Conservation (phyloP, 2,888 invertebrate genomes). For the Caenorhabditis zanzibari region DNA sequence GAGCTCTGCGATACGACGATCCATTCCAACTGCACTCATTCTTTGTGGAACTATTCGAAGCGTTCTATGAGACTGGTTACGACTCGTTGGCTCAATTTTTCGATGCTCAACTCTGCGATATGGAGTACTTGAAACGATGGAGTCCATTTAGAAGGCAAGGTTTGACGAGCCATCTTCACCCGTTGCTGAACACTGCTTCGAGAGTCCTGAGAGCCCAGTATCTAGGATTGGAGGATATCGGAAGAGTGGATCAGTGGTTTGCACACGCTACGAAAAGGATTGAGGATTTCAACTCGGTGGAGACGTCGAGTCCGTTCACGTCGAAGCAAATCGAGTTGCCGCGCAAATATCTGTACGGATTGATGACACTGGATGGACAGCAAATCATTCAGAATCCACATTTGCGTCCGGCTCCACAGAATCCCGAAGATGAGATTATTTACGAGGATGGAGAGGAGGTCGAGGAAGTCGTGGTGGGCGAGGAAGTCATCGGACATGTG, state of each 20-base stretch:
- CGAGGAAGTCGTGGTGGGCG: conserved; percentile 44
- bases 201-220: conserved; percentile 54
- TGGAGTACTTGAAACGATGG: conserved; percentile 65
- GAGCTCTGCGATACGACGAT: conserved; percentile 33
- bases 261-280: conserved; percentile 37
- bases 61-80: conserved; percentile 36
- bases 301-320: conserved; percentile 28
- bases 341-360: conserved; percentile 26
- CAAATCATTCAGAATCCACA: no score
- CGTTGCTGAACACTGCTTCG: conserved; percentile 58
- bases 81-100: conserved; percentile 40
- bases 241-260: conserved; percentile 65
- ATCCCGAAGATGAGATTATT: conserved; percentile 16
- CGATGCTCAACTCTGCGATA: conserved; percentile 37
- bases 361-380: not conserved
- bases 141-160: conserved; percentile 55
- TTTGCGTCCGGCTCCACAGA: not conserved
- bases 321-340: conserved; percentile 6
- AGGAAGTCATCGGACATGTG: conserved; percentile 51
- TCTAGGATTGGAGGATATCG: conserved; percentile 32
- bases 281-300: conserved; percentile 45
- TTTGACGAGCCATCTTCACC: conserved; percentile 63
- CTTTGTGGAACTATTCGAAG: conserved; percentile 57
- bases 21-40: conserved; percentile 33
- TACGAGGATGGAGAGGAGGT: conserved; percentile 33